Conservation (phyloP, 2,888 invertebrate genomes). For the Saturnia pavonia region DNA sequence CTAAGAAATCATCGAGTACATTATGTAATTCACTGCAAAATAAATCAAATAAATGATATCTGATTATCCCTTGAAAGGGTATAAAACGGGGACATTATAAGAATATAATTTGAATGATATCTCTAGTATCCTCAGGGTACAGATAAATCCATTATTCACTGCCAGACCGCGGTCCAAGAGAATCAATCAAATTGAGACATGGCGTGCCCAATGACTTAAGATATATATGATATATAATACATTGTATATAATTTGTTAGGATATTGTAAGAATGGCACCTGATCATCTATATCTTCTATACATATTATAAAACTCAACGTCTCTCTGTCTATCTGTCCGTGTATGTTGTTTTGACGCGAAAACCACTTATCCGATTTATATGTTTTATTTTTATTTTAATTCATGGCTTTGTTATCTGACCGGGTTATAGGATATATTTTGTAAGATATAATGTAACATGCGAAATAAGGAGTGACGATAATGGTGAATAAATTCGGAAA, state of each 20-base stretch:
- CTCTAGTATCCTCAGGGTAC: not conserved
- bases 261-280: not conserved
- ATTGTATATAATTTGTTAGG: not conserved
- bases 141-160: conserved; percentile 11
- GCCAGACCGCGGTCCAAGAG: conserved; percentile 5
- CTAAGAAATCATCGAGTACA: not conserved
- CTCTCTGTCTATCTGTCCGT: no score
- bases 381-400: no score
- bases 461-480: no score
- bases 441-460: no score
- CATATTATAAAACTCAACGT: no score
- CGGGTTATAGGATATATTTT: no score
- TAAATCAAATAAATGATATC: not conserved
- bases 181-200: conserved; percentile 11
- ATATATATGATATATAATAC: not conserved
- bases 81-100: not conserved
- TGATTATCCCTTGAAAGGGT: not conserved
- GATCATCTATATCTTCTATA: not conserved
- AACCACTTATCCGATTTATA: no score
- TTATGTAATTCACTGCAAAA: not conserved
- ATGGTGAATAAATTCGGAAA: no score
- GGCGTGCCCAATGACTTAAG: conserved; percentile 7
- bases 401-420: no score
- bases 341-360: no score
- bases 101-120: not conserved